These are phyloP conservation scores for Trachelipus rathkii DNA, from an alignment of 1,140 invertebrate species.

Conservation along the genomic window DNA sequence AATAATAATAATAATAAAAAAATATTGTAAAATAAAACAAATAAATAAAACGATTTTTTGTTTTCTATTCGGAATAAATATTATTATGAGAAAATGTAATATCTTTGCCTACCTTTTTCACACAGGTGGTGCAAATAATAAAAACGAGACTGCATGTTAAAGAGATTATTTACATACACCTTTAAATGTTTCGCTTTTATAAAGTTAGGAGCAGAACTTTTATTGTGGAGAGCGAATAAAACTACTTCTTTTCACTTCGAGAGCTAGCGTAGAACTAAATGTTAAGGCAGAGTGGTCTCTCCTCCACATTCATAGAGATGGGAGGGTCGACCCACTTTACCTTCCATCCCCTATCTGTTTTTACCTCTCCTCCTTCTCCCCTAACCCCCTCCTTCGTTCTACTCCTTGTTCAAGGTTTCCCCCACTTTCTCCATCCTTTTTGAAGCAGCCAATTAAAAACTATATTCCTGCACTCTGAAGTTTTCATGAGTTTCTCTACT, in stretches of 20 bases:
- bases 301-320: not conserved
- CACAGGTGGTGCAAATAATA: not conserved
- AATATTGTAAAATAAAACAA: not conserved
- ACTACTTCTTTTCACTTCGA: not conserved
- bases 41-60: not conserved
- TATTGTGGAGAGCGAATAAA: not conserved
- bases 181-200: not conserved
- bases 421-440: not conserved
- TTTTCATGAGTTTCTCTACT: not conserved
- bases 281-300: not conserved
- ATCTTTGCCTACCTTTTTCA: not conserved
- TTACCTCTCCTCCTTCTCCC: not conserved
- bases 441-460: not conserved
- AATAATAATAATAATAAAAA: too few species aligned
- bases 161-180: not conserved
- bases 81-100: not conserved
- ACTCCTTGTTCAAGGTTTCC: too few species aligned
- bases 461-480: not conserved
- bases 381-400: not conserved
- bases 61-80: not conserved
- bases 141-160: not conserved
- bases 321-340: conserved; percentile 1
- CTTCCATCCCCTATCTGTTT: not conserved
- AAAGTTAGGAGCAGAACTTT: not conserved
- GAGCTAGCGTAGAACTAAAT: not conserved